Base-by-base conservation (phyloP, 2,888 invertebrate species). In the Lissonota sp. region DNA sequence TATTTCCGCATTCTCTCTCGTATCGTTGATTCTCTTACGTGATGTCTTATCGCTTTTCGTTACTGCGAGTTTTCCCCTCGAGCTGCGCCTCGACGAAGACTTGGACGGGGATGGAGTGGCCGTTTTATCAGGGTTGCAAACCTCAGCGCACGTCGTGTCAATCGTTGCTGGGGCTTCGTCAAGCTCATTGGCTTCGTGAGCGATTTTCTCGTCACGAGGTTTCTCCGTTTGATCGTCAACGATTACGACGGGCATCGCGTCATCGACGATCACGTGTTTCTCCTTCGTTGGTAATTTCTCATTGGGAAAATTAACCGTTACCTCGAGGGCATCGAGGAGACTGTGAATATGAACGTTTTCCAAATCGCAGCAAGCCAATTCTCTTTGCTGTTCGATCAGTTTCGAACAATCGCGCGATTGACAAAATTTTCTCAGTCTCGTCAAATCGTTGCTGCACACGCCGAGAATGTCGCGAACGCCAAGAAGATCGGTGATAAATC, bases 261-360 rank as follows among this genome's bases (percentile, higher is more conserved):
- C 7, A 10, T 73, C 74, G 8, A 37, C 39, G 8, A 55, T 57
- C 26, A 7, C 51, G 37, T 16, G 66, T 14, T 64, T 60, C 10
- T 66, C 57, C 4, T 37, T 66, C 6, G 53, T 4, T 1, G 51
- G 37, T 8, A 67, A 53, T 78, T 72, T 81, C 16, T 80, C 74
- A 7, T 62, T n/a, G 4, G 77, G 66, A 40, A 83, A 77, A 57
- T 82, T 80, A 7, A 85, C 74, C n/a, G 84, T 53, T 4, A 81
- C 82, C 10, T 77, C 79, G 4, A 83, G 62, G 7, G 88, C 89
- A 12, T 89, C 87, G 14, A 89, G 70, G 3, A 71, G 69, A 6
- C 87, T 87, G 12, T 89, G 89, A 44, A 88, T 66, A 75, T 89
- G 89, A 5, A 84, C 83, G 6, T 40, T 55, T 12, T 83, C 84